Evolutionary conservation across 2,888 invertebrate genomes (phyloP), one percentile per base, ranked within the genome.

Genomic region (Ophioninae sp.): DNA sequence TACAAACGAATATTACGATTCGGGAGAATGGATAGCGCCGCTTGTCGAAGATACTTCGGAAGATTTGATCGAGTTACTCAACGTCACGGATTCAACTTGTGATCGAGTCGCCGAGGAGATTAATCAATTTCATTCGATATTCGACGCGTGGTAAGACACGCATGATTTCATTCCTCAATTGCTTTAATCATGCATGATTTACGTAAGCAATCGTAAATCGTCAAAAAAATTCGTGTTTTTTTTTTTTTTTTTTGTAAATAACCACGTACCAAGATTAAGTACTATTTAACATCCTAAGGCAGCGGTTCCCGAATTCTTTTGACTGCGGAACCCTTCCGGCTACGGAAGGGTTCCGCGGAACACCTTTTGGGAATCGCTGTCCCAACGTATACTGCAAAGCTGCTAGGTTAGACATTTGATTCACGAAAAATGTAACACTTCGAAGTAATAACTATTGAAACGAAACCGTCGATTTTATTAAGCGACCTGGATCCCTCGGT

Each of bases 51-150:
- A 86, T 65, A 73, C 59, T n/a, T 23, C 67, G 71, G 86, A 83
- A 71, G 86, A 87, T 77, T 87, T 85, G 8, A 39, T 90, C 39
- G 88, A 91, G 74, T 69, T 90, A n/a, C 79, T 91, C 5, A 87
- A 87, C 56, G 68, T 85, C n/a, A 80, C 87, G 5, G 87, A 88
- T 81, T 23, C 64, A 51, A 74, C 73, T 59, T 88, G 85, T 74
- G 82, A 86, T 39, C 89, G 80, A 77, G 87, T 88, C 20, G 82
- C 77, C 17, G 78, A 88, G 56, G 88, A 90, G 73, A 87, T 91
- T 69, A 63, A 83, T 20, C 86, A 87, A 41, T 90, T 89, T 67
- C 86, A 91, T 61, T 78, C 83, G 59, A 85, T 89, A 58, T 87
- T 90, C 74, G 87, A 90, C 72, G 79, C 87, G 67, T 90, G 90